Conservation (phyloP, 2,797 vertebrate genomes). For the Hipposideros larvatus region DNA sequence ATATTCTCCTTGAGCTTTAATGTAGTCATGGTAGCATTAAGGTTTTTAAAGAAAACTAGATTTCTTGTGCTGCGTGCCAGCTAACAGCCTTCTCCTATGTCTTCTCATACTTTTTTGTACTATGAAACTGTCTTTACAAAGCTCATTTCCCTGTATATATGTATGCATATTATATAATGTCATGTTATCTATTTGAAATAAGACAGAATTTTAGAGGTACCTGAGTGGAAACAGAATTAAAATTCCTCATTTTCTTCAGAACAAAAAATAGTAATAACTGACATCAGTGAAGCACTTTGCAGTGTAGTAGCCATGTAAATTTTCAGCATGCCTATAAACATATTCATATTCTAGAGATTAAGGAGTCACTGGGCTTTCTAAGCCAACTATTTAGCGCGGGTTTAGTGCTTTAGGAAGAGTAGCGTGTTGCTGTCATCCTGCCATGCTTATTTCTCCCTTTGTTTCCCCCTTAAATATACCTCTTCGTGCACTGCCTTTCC, state of each 20-base stretch:
- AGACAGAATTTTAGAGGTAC: background rate
- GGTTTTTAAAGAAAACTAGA: background rate
- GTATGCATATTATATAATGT: background rate
- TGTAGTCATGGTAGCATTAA: background rate
- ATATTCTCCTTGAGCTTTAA: background rate
- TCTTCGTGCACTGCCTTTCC: background rate
- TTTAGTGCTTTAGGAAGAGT: too few species aligned
- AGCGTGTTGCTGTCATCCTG: fast-evolving
- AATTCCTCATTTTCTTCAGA: background rate
- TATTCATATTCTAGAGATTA: fast-evolving
- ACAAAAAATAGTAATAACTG: background rate
- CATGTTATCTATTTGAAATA: background rate
- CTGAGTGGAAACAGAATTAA: background rate
- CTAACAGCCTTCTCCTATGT: background rate
- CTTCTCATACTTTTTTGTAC: background rate
- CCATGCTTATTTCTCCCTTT: fast-evolving
- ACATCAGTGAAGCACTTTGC: background rate
- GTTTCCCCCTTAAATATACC: background rate
- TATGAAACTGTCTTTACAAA: background rate
- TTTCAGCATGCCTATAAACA: fast-evolving
- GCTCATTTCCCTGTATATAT: background rate
- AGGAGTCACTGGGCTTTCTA: background rate
- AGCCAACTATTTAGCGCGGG: background rate
- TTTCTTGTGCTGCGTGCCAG: background rate
- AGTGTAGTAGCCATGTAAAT: background rate